Evolutionary conservation across 2,113 vertebrate genomes (phyloP), one percentile per base, ranked within the genome.

Genomic region (Callorhinus ursinus): DNA sequence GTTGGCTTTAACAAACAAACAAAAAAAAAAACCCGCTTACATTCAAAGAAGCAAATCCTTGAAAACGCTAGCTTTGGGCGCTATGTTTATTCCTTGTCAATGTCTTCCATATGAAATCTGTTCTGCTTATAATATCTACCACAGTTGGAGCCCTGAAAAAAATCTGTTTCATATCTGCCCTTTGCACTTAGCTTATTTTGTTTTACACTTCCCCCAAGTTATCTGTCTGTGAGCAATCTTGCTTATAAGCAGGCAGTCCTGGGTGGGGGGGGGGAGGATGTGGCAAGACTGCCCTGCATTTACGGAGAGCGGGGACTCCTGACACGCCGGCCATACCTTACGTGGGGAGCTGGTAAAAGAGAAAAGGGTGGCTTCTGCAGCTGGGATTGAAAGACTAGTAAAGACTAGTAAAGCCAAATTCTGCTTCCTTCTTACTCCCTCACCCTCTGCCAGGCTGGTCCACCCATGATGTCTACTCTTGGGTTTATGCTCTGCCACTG

Each of bases 101-200:
- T 98, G 98, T 96, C 97, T 98, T 97, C 97, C 97, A 97, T 98
- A 98, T 98, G 97, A 98, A 97, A 98, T 98, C 97, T 98, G 97
- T 98, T 97, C 91, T 95, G 96, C 97, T 98, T 93, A 94, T 96
- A 97, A 96, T 95, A 97, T 96, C 97, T 93, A 86, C 90, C 97
- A 95, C 95, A 97, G 93, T 98, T 98, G 97, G 97, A 98, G 97
- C 53, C 93, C 95, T 65, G 95, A 82, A 97, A 95, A 95, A 98
- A 98, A 98, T 98, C 97, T 98, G 97, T 98, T 98, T 98, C 72
- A 15, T 96, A 98, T 98, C 96, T 98, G 97, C 97, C 96, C 97
- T 98, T 98, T 98, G 96, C 90, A 91, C 97, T 96, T 93, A 94
- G 96, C 96, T 97, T 97, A 98, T 97, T 98, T 97, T 97, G 92